A percentile compares a stretch with the other conserved stretches of the same genome.
These are phyloP conservation scores for Pyrocoelia pectoralis DNA, from an alignment of 2,888 invertebrate species.

Conservation along the genomic window DNA sequence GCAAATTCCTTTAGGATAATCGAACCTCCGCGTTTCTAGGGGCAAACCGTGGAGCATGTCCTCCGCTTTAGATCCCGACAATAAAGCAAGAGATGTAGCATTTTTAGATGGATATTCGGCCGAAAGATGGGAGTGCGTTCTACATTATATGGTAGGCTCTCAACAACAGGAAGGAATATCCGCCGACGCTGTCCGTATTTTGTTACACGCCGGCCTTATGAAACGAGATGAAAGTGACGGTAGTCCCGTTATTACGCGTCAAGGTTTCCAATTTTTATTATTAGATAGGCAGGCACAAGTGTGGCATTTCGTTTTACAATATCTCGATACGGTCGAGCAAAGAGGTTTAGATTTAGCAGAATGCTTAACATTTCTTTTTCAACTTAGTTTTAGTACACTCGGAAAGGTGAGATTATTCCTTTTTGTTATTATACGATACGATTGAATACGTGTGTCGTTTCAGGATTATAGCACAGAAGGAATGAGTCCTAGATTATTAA, in stretches of 20 bases:
- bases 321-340: slow-evolving; percentile 90
- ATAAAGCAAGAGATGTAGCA: slow-evolving; percentile 84
- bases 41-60: slow-evolving; percentile 91
- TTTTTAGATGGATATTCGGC: slow-evolving; percentile 91
- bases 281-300: slow-evolving; percentile 94
- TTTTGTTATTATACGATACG: neutral
- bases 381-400: slow-evolving; percentile 92
- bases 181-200: slow-evolving; percentile 91
- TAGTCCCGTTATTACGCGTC: slow-evolving; percentile 87
- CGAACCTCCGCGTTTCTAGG: slow-evolving; percentile 61
- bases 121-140: slow-evolving; percentile 95
- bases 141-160: slow-evolving; percentile 96
- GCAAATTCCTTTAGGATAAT: neutral
- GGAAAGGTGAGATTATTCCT: slow-evolving; percentile 72
- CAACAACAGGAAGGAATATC: slow-evolving; percentile 91
- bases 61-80: slow-evolving; percentile 82
- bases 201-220: slow-evolving; percentile 94
- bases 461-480: slow-evolving; percentile 96
- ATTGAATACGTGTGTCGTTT: slow-evolving; percentile 32
- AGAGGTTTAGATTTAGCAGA: slow-evolving; percentile 88
- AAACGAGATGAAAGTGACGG: slow-evolving; percentile 81
- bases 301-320: slow-evolving; percentile 97
- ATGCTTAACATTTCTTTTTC: slow-evolving; percentile 94
- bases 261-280: slow-evolving; percentile 96
- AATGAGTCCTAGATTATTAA: slow-evolving; percentile 85